A percentile compares a stretch with the other conserved stretches of the same genome.
These are phyloP conservation scores for Platyscapa corneri DNA, from an alignment of 1,140 invertebrate species.

Conservation along the genomic window DNA sequence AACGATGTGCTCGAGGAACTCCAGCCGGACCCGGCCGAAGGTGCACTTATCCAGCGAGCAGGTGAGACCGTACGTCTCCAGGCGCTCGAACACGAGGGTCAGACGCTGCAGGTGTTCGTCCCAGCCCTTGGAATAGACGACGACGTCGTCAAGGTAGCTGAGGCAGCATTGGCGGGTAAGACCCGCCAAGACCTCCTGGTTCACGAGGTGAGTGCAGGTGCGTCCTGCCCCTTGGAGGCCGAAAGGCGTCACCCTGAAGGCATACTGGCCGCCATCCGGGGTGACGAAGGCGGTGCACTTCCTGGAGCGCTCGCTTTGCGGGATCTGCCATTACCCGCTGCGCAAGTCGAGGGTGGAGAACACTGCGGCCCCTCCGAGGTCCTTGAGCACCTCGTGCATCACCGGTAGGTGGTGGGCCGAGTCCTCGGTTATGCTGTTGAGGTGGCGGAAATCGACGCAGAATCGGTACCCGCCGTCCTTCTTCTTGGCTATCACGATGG, in stretches of 20 bases:
- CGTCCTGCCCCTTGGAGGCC: too few species aligned
- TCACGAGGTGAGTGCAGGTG: too few species aligned
- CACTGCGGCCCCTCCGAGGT: background rate
- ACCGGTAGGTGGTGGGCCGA: background rate
- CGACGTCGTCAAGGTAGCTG: too few species aligned
- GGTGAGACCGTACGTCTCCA: background rate
- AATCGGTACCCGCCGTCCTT: slow-evolving; percentile 37
- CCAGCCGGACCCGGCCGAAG: background rate
- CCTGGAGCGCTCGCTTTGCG: too few species aligned
- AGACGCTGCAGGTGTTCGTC: background rate
- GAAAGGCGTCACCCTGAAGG: too few species aligned
- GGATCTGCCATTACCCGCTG: too few species aligned
- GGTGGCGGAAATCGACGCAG: slow-evolving; percentile 5
- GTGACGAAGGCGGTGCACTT: too few species aligned
- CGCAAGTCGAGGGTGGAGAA: too few species aligned
- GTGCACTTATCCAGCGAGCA: background rate
- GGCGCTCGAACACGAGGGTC: background rate
- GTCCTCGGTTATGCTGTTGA: slow-evolving; percentile 41
- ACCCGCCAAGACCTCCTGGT: too few species aligned
- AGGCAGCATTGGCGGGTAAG: too few species aligned
- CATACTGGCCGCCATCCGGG: too few species aligned
- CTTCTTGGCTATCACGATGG: slow-evolving; percentile 31
- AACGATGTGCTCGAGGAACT: background rate
- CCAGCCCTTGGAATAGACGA: too few species aligned
- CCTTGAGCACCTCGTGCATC: background rate